A percentile compares a stretch with the other conserved stretches of the same genome.
phyloP scores from a whole-genome alignment of 2,113 vertebrate species.

The Hypocryptadius cinnamomeus region DNA sequence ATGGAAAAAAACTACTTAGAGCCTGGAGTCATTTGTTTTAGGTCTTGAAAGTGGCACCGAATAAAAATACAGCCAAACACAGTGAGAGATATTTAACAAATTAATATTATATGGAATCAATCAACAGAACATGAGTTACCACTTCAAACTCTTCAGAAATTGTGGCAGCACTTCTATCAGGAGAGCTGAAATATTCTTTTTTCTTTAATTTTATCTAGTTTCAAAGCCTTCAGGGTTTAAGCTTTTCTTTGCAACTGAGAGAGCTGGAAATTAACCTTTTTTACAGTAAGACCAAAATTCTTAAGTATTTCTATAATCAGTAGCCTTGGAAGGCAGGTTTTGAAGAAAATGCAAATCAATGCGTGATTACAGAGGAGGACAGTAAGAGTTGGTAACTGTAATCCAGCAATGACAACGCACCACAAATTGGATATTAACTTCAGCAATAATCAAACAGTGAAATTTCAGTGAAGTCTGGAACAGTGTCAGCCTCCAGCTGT shows the following conservation, averaged over 20 bases:
- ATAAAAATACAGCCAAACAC: neutral
- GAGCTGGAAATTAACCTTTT: slow-evolving; percentile 2
- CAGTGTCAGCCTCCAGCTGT: neutral
- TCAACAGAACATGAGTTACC: neutral
- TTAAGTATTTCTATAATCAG: neutral
- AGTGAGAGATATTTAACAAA: neutral
- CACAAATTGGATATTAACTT: neutral
- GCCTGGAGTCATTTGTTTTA: neutral
- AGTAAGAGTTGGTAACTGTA: neutral
- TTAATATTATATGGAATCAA: neutral
- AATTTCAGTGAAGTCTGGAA: neutral
- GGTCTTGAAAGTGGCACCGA: neutral
- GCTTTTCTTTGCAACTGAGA: neutral
- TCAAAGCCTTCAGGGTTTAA: neutral
- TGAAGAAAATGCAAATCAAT: neutral
- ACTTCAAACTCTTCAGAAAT: neutral
- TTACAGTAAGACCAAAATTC: neutral
- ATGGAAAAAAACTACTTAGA: neutral
- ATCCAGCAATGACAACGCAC: neutral
- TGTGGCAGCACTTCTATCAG: neutral
- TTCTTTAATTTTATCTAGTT: neutral
- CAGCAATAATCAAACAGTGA: neutral
- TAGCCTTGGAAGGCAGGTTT: neutral
- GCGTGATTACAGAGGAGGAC: neutral
- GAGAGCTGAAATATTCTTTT: neutral